Evolutionary conservation across 2,888 invertebrate species (phyloP), one percentile per base, ranked within the genome.

Genomic region (Nomada goodeniana): DNA sequence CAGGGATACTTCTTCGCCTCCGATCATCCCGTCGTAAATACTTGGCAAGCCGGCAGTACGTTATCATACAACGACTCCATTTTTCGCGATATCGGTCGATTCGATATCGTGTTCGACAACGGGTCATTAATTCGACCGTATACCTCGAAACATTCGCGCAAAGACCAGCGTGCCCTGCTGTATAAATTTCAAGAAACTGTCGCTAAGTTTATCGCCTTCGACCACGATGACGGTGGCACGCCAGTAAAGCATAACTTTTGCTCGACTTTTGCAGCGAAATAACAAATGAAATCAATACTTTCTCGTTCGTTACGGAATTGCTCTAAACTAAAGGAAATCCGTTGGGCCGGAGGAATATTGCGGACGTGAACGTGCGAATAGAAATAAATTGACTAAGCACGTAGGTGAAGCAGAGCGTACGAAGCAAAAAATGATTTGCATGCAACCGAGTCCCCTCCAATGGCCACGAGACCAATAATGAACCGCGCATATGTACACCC

Each of bases 11-110:
- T 36, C 36, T 36, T 36, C 36, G 7, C 26, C 64, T 61, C 71
- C 80, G 60, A 76, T 83, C 83, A 83, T 81, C 63, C 69, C 68
- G 55, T 53, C 77, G 72, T 83, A 84, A 84, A 80, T 80, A 80
- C 67, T 57, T 60, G 67, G 42, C 67, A 44, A 74, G 72, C 69
- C 73, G 74, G 23, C 67, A 71, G 80, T 76, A 76, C 67, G 83
- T 80, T 80, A 70, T 78, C 76, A 52, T 13, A 11, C 47, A 67
- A 67, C 47, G 42, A 47, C 75, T 60, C 52, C 68, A 42, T 82
- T 75, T 72, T 71, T 68, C 50, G 68, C 36, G 20, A 61, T 53
- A 69, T 13, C 71, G 18, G 52, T 60, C 80, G 65, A 52, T 70
- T 61, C 76, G 53, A 70, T 68, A 80, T 76, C 83, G 63, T 69